Base-by-base conservation (phyloP, 2,888 invertebrate genomes). In the Aricia artaxerxes region DNA sequence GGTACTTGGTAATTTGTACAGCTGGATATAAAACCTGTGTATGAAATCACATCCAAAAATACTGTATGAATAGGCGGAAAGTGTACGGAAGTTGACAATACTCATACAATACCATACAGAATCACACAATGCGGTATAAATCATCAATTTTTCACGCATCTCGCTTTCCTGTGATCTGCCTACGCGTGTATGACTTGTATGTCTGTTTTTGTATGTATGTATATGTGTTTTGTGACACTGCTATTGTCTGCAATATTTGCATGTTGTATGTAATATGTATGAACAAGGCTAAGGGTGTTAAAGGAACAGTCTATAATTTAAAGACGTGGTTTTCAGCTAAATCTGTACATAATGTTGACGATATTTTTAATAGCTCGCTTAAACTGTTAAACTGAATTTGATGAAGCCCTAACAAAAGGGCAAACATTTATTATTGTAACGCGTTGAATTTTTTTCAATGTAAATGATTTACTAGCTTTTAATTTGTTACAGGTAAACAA, bases 121-220 rank as follows among this genome's bases (percentile, higher is more conserved):
- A 69, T 69, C 69, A 69, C 64, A 69, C 69, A 69, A 69, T 69
- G 35, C 69, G 24, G 35, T 69, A 69, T 69, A 69, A 69, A 69
- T 69, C 69, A 69, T 69, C 35, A 4, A 69, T 69, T 69, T 69
- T 69, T 69, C 69, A 69, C 69, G 69, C 69, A 13, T 69, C 69
- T 69, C 69, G 69, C 69, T 69, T 35, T 69, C 69, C 69, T 69
- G 69, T 69, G 38, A 69, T 69, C 35, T 38, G 69, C 69, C 69
- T 35, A 69, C 69, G 69, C 69, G 13, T 69, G 69, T 69, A 16
- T 69, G 13, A 69, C 11, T 69, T 69, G 35, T 16, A 13, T 69
- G 69, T 9, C 0, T 6, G 13, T 69, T 13, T 7, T 69, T 64
- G 9, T 31, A 35, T 11, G 35, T 64, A 5, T 69, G 69, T 69